Evolutionary conservation across 2,113 vertebrate genomes (phyloP).

Genomic region (Anarhynchus alexandrinus): DNA sequence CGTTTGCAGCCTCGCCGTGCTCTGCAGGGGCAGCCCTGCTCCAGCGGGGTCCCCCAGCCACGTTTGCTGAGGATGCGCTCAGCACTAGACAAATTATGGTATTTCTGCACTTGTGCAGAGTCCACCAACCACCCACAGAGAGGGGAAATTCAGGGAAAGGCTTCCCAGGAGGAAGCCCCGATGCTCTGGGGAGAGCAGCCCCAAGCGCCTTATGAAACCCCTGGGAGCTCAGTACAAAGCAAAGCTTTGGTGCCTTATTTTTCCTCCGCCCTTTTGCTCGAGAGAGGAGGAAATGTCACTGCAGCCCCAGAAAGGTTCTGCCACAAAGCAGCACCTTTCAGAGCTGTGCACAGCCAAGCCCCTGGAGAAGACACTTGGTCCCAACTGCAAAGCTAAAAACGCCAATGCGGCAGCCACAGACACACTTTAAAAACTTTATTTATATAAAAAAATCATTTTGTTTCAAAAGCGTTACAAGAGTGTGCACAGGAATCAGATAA

Average conservation of each 20-base stretch:
- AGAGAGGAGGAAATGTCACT: rapidly evolving
- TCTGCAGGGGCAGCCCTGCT: not conserved
- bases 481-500: slow-evolving; percentile 66
- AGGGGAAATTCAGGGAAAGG: no score
- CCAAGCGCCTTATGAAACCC: no score
- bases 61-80: no score
- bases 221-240: not conserved
- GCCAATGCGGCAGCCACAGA: not conserved
- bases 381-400: not conserved
- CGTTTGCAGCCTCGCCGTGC: rapidly evolving
- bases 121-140: not conserved
- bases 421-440: slow-evolving; percentile 85
- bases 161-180: not conserved
- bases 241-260: no score
- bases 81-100: rapidly evolving
- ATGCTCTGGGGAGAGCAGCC: not conserved
- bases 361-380: not conserved
- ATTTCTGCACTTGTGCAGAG: no score
- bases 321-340: no score
- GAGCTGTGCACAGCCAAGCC: rapidly evolving
- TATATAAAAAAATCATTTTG: slow-evolving; percentile 85
- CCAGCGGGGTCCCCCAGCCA: not conserved
- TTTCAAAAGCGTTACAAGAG: slow-evolving; percentile 82
- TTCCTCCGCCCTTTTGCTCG: not conserved
- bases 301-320: not conserved